These are phyloP conservation scores for Gnathonemus longibarbis DNA, from an alignment of 2,113 vertebrate species.

Conservation along the genomic window DNA sequence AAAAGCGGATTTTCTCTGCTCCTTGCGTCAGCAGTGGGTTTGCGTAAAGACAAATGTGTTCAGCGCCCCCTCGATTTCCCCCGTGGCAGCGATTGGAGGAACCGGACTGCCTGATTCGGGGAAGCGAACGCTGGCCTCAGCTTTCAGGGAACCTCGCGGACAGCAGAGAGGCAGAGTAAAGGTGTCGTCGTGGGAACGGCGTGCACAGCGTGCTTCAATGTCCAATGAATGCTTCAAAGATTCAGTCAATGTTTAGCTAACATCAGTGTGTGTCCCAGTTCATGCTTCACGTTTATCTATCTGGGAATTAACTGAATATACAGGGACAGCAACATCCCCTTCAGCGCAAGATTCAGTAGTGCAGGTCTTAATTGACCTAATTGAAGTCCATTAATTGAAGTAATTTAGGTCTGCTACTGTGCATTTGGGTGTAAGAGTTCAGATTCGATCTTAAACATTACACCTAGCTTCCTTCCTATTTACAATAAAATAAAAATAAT, in stretches of 20 bases:
- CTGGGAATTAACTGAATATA: not conserved
- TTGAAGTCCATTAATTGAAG: not conserved
- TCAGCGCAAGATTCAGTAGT: not conserved
- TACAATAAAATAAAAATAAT: not conserved
- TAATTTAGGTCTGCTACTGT: not conserved
- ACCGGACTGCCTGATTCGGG: not conserved
- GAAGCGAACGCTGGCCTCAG: not conserved
- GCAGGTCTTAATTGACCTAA: not conserved
- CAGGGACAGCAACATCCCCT: not conserved
- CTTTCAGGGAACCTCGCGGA: not conserved
- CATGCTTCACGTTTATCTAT: not conserved
- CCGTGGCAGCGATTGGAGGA: not conserved
- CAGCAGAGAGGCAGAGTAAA: not conserved
- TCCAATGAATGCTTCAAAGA: not conserved
- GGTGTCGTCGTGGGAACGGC: not conserved
- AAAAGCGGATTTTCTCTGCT: not conserved
- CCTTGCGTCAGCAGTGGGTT: not conserved
- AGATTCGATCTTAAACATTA: not conserved
- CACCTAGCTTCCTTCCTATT: not conserved
- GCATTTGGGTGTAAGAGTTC: not conserved
- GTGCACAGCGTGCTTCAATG: too few species aligned
- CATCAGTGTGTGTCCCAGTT: not conserved
- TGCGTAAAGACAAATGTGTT: not conserved
- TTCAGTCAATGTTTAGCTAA: not conserved
- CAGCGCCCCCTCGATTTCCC: not conserved